Base-by-base conservation (phyloP, 1,140 invertebrate species). In the Tetraneura akinire region DNA sequence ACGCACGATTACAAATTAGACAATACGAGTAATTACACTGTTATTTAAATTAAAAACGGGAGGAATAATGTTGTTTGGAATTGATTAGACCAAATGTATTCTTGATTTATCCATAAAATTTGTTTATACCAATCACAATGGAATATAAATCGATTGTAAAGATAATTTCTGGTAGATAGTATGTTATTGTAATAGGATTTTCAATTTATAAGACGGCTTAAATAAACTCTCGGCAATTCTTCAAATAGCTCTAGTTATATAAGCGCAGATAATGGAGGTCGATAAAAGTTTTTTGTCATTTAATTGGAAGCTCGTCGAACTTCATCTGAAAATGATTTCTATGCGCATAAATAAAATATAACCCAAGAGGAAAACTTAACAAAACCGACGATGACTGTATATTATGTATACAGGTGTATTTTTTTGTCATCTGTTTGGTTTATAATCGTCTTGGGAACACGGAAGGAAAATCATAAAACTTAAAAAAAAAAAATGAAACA, bases 401-500 rank as follows among this genome's bases (percentile, higher is more conserved):
- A 11, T 49, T 70, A 8, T 70, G 11, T 47, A 8, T 70, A 21
- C 21, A n/a, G 3, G 13, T 62, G 29, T 51, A 26, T 23, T 74
- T 23, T 21, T 55, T 37, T 57, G 29, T 55, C 13, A 55, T 53
- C 26, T 55, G 71, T 55, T 51, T 53, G 6, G 16, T 51, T 74
- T 21, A 21, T 37, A 55, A 55, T 42, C 51, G 29, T 74, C 4
- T 47, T n/a, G 23, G 14, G 11, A 16, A 55, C 21, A 55, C 23
- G 5, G 32, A 45, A 78, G 23, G 51, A 49, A 51, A 47, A 45
- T 18, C 8, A 55, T 55, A 68, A 68, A 68, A 47, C 18, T n/a
- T n/a, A n/a, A n/a, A 26, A 2, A 42, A 74, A 55, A 74, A 55
- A 37, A 57, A 76, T 10, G 42, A 78, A 78, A 21, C 55, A 78